Base-by-base conservation (phyloP, 1,140 invertebrate genomes). In the Nasonia vitripennis region DNA sequence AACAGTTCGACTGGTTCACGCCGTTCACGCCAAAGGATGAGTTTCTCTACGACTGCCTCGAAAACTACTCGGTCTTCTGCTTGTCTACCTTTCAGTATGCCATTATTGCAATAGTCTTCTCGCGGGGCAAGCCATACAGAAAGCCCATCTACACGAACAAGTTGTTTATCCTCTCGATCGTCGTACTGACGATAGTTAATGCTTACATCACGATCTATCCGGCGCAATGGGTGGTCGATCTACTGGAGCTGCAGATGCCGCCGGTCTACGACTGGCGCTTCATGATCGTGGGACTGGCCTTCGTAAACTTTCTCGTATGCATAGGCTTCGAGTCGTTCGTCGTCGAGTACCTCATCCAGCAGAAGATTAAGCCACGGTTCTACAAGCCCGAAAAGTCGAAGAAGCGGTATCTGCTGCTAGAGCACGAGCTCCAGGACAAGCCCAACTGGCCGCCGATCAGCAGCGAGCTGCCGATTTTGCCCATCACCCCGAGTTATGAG, bases 31-130 rank as follows among this genome's bases (percentile, higher is more conserved):
- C 92, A 77, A 91, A 88, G 20, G 93, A 93, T 2, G 91, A 93
- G 0, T 93, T 88, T 14, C 89, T 90, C 37, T 94, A 95, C 74
- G 93, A 90, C 1, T 96, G 96, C 78, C 96, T 95, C 91, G 97
- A 98, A 91, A 98, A 98, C 89, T 98, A 97, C 90, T 95, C 96
- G 0, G 95, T 99, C 37, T 99, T 97, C 89, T 94, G 96, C 0
- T 93, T 98, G 2, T 98, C 98, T 0, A 96, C 96, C 89, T 99
- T 98, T 90, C 98, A 99, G 90, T 99, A 99, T 90, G 97, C 99
- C 37, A 97, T 96, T 20, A 94, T 98, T 89, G 97, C 97, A 0
- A 94, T 99, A 87, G 96, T 97, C 10, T 99, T 98, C 91, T 98
- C 97, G 0, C 97, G 97, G 88, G 98, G 98, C 0, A 95, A 96